phyloP scores from a whole-genome alignment of 2,888 invertebrate genomes.

The Priocnemis perturbator region DNA sequence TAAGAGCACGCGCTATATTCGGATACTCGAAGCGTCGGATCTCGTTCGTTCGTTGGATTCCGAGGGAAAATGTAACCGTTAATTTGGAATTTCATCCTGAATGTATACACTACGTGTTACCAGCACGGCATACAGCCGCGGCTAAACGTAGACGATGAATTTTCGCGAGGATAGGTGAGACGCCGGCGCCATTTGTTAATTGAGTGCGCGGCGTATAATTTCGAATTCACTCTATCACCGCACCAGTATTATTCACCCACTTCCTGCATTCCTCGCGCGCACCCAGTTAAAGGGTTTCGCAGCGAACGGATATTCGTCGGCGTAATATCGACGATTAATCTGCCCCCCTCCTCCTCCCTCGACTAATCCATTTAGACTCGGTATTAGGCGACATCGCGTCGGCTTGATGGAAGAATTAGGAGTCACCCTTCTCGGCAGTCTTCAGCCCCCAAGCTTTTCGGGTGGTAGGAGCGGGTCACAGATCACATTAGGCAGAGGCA shows the following conservation, averaged over 20 bases:
- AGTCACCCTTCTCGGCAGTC: too few relatives aligned
- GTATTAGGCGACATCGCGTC: slow-evolving; percentile 50
- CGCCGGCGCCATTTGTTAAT: not conserved
- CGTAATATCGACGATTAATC: slow-evolving; percentile 55
- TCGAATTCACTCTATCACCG: not conserved
- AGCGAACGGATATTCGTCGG: slow-evolving; percentile 28
- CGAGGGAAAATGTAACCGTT: too few relatives aligned
- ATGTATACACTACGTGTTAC: too few relatives aligned
- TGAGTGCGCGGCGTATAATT: not conserved
- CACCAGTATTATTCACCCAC: too few relatives aligned
- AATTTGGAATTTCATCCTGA: too few relatives aligned
- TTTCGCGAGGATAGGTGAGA: not conserved
- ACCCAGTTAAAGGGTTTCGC: too few relatives aligned
- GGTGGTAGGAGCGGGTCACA: not conserved
- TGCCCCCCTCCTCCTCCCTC: too few relatives aligned
- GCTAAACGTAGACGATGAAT: not conserved
- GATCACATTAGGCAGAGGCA: slow-evolving; percentile 36
- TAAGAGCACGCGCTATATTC: too few relatives aligned
- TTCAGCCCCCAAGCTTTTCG: slow-evolving; percentile 10
- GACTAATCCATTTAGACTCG: slow-evolving; percentile 57
- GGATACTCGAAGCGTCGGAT: too few relatives aligned
- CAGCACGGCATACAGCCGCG: too few relatives aligned
- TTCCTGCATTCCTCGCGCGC: too few relatives aligned
- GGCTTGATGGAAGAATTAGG: slow-evolving; percentile 55
- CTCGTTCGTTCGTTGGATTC: too few relatives aligned